Percentiles rank a stretch among this genome's conserved stretches.
Conservation (phyloP, 2,113 vertebrate genomes). For the Peucedramus taeniatus region DNA sequence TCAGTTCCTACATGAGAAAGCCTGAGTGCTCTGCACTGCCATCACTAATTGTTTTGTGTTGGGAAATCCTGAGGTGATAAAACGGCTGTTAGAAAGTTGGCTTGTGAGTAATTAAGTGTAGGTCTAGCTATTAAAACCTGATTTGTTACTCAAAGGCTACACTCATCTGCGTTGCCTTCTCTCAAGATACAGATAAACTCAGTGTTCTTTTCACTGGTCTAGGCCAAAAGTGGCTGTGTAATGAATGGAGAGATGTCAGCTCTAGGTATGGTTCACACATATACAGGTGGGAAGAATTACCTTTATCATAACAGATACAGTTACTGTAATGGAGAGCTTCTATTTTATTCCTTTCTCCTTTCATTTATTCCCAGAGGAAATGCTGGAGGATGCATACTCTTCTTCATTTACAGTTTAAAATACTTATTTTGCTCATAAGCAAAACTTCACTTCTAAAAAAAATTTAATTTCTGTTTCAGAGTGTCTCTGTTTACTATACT, state of each 20-base stretch:
- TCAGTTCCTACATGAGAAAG: background rate
- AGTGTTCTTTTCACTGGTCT: background rate
- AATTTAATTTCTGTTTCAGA: background rate
- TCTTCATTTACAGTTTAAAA: background rate
- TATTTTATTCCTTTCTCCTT: background rate
- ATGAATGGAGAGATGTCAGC: background rate
- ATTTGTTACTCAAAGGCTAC: background rate
- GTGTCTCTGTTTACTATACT: constrained; percentile 5
- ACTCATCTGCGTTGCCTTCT: background rate
- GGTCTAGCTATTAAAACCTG: constrained; percentile 2
- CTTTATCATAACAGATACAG: background rate
- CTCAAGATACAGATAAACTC: constrained; percentile 5
- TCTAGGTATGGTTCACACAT: background rate
- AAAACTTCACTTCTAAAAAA: background rate
- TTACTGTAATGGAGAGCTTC: background rate
- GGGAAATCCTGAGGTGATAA: constrained; percentile 44
- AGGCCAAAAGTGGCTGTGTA: background rate
- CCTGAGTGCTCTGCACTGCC: background rate
- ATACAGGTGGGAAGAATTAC: background rate
- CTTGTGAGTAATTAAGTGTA: constrained; percentile 10
- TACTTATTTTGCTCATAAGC: background rate
- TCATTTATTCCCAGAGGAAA: background rate
- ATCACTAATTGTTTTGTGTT: constrained; percentile 17
- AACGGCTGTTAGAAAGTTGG: constrained; percentile 36
- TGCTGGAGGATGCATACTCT: background rate